Conservation (phyloP, 2,888 invertebrate species). For the Clostera curtula region DNA sequence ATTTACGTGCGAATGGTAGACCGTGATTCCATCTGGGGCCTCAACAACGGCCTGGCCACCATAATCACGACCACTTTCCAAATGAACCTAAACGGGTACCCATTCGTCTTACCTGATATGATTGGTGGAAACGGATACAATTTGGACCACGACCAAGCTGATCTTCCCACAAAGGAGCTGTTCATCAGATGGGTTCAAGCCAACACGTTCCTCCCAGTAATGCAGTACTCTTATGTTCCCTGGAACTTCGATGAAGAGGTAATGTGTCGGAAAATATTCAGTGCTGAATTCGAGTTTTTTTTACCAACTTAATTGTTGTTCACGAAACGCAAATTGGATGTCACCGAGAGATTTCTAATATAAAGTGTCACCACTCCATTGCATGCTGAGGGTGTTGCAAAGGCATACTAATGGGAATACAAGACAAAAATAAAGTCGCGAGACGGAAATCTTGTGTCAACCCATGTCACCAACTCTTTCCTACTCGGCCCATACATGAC, state of each 20-base stretch:
- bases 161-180: conserved; percentile 75
- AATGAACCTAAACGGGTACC: conserved; percentile 79
- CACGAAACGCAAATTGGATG: too few species aligned
- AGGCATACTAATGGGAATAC: too few species aligned
- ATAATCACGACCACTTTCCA: conserved; percentile 82
- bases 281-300: too few species aligned
- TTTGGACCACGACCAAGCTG: conserved; percentile 55
- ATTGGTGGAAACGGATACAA: conserved; percentile 80
- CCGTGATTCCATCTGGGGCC: conserved; percentile 81
- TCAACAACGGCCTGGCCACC: conserved; percentile 81
- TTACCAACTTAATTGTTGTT: too few species aligned
- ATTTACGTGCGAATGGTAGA: conserved; percentile 86
- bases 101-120: conserved; percentile 87
- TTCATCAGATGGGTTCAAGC: conserved; percentile 88
- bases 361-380: too few species aligned
- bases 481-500: too few species aligned
- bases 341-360: too few species aligned
- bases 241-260: conserved; percentile 83
- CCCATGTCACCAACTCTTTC: too few species aligned
- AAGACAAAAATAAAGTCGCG: too few species aligned
- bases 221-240: conserved; percentile 87
- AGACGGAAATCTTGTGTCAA: too few species aligned
- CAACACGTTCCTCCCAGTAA: conserved; percentile 83
- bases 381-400: too few species aligned
- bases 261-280: conserved; percentile 1